Percentiles rank a stretch among this genome's conserved stretches.
Conservation (phyloP, 92 coral and sea anemone genomes). For the Phenganax marumi region DNA sequence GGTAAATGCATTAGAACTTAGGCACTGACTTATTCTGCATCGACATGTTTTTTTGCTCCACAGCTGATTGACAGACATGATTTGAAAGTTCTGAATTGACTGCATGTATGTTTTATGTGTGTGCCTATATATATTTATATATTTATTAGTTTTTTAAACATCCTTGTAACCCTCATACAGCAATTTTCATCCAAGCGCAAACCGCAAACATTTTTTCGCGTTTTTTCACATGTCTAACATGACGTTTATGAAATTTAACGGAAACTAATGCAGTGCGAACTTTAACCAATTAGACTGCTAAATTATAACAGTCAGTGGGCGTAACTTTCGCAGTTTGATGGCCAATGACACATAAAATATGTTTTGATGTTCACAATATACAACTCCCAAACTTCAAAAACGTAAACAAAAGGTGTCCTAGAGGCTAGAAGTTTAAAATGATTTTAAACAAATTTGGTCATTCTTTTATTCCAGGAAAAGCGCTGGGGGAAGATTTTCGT, state of each 20-base stretch:
- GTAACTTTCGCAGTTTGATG: neutral
- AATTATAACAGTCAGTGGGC: neutral
- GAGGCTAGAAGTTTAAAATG: neutral
- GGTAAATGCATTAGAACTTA: too few species aligned
- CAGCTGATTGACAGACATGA: too few species aligned
- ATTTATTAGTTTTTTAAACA: too few species aligned
- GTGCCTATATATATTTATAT: too few species aligned
- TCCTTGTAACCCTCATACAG: neutral
- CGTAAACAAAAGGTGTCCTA: too few species aligned
- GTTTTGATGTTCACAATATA: neutral
- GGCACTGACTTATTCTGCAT: too few species aligned
- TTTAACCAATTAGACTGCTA: too few species aligned
- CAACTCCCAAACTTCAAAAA: too few species aligned
- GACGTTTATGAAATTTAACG: neutral
- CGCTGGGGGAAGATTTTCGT: neutral
- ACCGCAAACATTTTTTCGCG: neutral
- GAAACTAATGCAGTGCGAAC: neutral
- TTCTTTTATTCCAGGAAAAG: neutral
- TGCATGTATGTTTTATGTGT: too few species aligned
- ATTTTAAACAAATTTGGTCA: neutral
- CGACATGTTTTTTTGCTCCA: too few species aligned
- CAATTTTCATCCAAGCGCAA: constrained; percentile 3
- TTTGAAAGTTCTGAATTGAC: too few species aligned
- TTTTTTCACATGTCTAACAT: neutral
- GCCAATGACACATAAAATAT: neutral